phyloP scores from a whole-genome alignment of 2,113 vertebrate species.

The Sciurus niger region DNA sequence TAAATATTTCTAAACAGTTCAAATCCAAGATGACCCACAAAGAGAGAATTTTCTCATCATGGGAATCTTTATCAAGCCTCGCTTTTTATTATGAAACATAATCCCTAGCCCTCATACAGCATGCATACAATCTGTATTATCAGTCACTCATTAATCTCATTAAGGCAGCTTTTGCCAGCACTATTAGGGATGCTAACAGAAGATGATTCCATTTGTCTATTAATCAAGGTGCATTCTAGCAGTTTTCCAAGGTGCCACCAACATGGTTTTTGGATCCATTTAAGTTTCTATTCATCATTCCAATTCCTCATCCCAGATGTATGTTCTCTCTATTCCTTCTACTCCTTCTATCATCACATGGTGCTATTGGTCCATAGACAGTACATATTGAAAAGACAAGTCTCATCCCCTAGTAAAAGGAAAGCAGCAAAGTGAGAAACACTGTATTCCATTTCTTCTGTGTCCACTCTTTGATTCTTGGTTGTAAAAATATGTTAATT shows the following conservation, averaged over 20 bases:
- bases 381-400: not conserved
- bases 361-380: not conserved
- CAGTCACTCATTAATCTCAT: not conserved
- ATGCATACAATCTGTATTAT: not conserved
- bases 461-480: not conserved
- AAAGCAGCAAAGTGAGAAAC: not conserved
- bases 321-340: not conserved
- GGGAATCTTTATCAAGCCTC: constrained; percentile 49
- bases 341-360: not conserved
- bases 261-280: constrained; percentile 53
- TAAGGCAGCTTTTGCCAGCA: not conserved
- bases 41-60: constrained; percentile 49
- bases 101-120: not conserved
- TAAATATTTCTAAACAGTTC: constrained; percentile 69
- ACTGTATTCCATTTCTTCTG: not conserved
- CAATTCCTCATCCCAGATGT: not conserved
- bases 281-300: not conserved
- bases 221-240: not conserved
- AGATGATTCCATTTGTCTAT: not conserved
- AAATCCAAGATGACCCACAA: constrained; percentile 32
- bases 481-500: not conserved
- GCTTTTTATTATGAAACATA: constrained; percentile 33
- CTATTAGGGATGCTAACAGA: not conserved
- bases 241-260: constrained; percentile 56
- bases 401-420: constrained; percentile 18